Evolutionary conservation across 2,113 vertebrate species (phyloP).

Genomic region (Aix galericulata): DNA sequence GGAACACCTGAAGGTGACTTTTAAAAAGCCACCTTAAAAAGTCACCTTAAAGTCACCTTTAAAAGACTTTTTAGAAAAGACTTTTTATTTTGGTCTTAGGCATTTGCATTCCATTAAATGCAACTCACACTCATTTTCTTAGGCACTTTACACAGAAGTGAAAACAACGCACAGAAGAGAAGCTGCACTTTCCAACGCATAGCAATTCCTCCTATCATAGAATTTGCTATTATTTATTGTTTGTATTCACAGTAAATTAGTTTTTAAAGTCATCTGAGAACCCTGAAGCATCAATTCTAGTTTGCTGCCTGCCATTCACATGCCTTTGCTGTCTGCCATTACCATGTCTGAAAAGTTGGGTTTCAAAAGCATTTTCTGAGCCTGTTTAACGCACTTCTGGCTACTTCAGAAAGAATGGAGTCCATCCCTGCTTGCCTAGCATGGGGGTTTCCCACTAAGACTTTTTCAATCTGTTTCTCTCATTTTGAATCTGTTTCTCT

Average conservation of each 20-base stretch:
- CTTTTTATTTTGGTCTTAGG: background rate
- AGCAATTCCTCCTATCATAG: background rate
- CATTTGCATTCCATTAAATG: background rate
- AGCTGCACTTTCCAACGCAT: background rate
- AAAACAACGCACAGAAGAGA: background rate
- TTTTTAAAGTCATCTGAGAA: background rate
- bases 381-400: background rate
- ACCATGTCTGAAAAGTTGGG: background rate
- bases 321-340: background rate
- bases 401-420: background rate
- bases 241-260: background rate
- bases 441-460: background rate
- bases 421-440: background rate
- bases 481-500: background rate
- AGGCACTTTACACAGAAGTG: background rate
- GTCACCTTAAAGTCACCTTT: too few species aligned
- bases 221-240: background rate
- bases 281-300: background rate
- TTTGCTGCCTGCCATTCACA: background rate
- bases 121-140: background rate
- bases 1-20: background rate
- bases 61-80: too few species aligned
- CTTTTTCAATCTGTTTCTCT: background rate
- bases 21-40: too few species aligned
- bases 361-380: constrained; percentile 31